Base-by-base conservation (phyloP, 2,888 invertebrate species). In the Onthophagus sagittarius region DNA sequence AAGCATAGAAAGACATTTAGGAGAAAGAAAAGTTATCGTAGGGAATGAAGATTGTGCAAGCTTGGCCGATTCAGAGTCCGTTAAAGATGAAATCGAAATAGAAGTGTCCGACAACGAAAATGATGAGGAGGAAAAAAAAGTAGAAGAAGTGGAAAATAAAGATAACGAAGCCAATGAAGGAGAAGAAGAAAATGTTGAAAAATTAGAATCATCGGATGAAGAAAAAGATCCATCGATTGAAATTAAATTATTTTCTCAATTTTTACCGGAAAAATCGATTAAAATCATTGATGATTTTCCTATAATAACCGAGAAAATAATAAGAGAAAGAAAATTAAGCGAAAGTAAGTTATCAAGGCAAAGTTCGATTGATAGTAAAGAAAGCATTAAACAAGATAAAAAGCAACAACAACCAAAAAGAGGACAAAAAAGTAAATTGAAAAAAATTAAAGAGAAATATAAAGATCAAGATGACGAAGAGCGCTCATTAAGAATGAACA, bases 401-500 rank as follows among this genome's bases (percentile, higher is more conserved):
- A 83, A 85, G 70, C 84, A 83, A 72, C 81, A 82, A 31, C 85
- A 86, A 73, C 80, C 89, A 15, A 96, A 96, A 85, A 87, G 96
- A 70, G 95, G 97, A 0, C 96, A 96, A 82, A 93, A 91, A 81
- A 91, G 93, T 62, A 96, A 97, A 85, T 82, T 96, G 78, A 97
- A 97, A 86, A 98, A 98, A 87, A 97, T 98, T 13, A 97, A 95
- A 83, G 93, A 95, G 82, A 99, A 99, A 83, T 99, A 99, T 83
- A 93, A 91, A 84, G 93, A 98, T 85, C 98, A 99, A 85, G 99
- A 99, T 83, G 99, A 99, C 3, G 98, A 99, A 80, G 99, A 99
- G 79, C 88, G 95, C 72, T 88, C 91, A 80, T 82, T 95, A 9
- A 89, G 93, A 77, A 94, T 98, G 95, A 90, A 91, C 80, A 88